Conservation (phyloP, 2,888 invertebrate genomes). For the Dynastes tityus region DNA sequence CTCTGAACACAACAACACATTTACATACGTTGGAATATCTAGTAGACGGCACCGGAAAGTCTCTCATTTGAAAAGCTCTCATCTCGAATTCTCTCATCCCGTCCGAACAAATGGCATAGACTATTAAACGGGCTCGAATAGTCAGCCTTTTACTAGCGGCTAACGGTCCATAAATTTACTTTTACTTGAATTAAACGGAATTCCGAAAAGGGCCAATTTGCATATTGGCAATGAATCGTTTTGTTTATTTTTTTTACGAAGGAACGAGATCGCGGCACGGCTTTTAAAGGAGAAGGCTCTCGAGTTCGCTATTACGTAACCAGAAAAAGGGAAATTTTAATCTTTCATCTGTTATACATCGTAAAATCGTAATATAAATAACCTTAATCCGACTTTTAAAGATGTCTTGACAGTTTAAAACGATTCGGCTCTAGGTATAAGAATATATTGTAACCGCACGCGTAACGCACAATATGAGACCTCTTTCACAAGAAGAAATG, state of each 20-base stretch:
- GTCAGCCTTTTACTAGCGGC: neutral
- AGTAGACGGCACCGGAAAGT: too few relatives aligned
- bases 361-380: constrained; percentile 16
- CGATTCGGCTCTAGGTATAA: constrained; percentile 11
- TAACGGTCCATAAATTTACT: constrained; percentile 33
- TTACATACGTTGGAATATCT: too few relatives aligned
- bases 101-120: neutral
- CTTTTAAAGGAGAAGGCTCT: neutral
- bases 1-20: too few relatives aligned
- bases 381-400: constrained; percentile 31
- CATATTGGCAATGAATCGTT: constrained; percentile 30
- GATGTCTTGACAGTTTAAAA: constrained; percentile 21
- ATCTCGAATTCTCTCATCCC: too few relatives aligned
- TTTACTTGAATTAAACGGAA: constrained; percentile 27
- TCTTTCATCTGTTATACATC: constrained; percentile 13
- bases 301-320: neutral
- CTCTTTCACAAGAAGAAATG: neutral
- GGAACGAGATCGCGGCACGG: neutral
- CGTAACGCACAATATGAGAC: neutral
- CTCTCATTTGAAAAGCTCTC: too few relatives aligned
- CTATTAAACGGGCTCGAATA: neutral
- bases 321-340: constrained; percentile 10
- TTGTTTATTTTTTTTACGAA: constrained; percentile 3
- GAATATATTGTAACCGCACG: neutral
- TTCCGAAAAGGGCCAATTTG: constrained; percentile 23